Conservation (phyloP, 2,888 invertebrate species). For the Cheilosia scutellata region DNA sequence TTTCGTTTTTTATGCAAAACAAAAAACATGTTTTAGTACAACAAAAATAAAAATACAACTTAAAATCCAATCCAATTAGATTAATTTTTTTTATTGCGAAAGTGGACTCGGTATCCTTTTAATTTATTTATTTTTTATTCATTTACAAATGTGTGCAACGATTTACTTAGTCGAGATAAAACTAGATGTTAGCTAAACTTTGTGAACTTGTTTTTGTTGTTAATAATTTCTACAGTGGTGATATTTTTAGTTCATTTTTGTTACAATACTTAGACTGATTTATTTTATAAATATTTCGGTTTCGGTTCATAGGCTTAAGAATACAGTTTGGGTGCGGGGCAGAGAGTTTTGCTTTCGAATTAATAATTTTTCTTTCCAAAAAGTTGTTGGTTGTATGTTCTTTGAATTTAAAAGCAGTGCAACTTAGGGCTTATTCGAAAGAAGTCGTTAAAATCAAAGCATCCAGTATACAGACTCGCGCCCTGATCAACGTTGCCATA, state of each 20-base stretch:
- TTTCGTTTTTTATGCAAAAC: conserved; percentile 64
- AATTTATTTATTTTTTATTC: conserved; percentile 44
- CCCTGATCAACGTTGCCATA: too few relatives aligned
- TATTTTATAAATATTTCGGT: too few relatives aligned
- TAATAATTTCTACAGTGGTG: conserved; percentile 44
- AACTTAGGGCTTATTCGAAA: too few relatives aligned
- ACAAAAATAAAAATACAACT: conserved; percentile 30
- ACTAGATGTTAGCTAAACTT: background rate
- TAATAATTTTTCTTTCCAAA: too few relatives aligned
- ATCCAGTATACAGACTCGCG: too few relatives aligned
- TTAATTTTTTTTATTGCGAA: conserved; percentile 37
- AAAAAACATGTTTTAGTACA: conserved; percentile 70
- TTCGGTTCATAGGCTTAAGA: too few relatives aligned
- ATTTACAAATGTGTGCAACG: conserved; percentile 70
- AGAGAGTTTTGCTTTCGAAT: too few relatives aligned
- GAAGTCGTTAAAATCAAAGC: too few relatives aligned
- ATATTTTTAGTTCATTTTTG: background rate
- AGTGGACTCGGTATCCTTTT: conserved; percentile 8
- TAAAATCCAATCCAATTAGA: conserved; percentile 52
- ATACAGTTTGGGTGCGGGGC: too few relatives aligned
- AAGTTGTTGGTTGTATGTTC: too few relatives aligned
- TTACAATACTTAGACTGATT: too few relatives aligned
- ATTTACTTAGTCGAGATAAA: conserved; percentile 44
- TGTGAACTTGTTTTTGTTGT: conserved; percentile 4
- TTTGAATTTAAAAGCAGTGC: too few relatives aligned